phyloP scores from a whole-genome alignment of 1,140 invertebrate genomes.

The Cataglyphis hispanica region DNA sequence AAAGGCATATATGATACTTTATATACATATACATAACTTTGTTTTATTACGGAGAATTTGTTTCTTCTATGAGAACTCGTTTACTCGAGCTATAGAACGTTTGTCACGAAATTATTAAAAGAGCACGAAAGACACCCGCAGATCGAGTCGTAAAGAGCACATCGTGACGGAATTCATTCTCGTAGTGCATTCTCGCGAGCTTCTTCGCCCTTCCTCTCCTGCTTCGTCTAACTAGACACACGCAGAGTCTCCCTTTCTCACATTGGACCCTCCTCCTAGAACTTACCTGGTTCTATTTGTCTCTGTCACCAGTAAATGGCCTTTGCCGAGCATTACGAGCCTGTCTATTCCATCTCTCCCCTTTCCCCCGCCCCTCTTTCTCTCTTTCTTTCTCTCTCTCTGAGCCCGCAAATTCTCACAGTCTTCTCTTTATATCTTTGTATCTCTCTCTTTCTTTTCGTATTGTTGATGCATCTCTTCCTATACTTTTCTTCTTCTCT shows the following conservation, averaged over 20 bases:
- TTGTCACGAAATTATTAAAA: slow-evolving; percentile 70
- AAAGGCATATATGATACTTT: background rate
- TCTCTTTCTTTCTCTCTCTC: slow-evolving; percentile 44
- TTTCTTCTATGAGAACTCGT: too few species aligned
- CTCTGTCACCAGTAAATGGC: slow-evolving; percentile 78
- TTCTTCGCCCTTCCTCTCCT: slow-evolving; percentile 55
- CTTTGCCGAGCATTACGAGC: slow-evolving; percentile 66
- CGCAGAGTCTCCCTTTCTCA: slow-evolving; percentile 27
- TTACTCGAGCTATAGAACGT: too few species aligned
- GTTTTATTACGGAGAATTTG: slow-evolving; percentile 26
- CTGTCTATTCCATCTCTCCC: slow-evolving; percentile 51
- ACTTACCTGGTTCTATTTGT: slow-evolving; percentile 76
- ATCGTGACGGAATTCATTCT: slow-evolving; percentile 73
- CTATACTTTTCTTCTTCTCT: slow-evolving; percentile 30
- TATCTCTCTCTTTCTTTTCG: slow-evolving; percentile 30
- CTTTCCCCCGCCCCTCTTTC: slow-evolving; percentile 38
- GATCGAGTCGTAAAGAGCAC: slow-evolving; percentile 42
- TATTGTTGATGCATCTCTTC: background rate
- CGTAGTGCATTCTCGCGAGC: slow-evolving; percentile 54
- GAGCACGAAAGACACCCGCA: background rate
- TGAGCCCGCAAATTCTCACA: slow-evolving; percentile 25
- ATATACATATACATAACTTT: background rate
- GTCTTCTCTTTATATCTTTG: slow-evolving; percentile 47
- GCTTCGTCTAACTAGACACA: slow-evolving; percentile 66
- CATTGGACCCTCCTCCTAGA: slow-evolving; percentile 56